A percentile compares a stretch with the other conserved stretches of the same genome.
Evolutionary conservation across 2,797 vertebrate genomes (phyloP).

Genomic region (Trematomus bernacchii): DNA sequence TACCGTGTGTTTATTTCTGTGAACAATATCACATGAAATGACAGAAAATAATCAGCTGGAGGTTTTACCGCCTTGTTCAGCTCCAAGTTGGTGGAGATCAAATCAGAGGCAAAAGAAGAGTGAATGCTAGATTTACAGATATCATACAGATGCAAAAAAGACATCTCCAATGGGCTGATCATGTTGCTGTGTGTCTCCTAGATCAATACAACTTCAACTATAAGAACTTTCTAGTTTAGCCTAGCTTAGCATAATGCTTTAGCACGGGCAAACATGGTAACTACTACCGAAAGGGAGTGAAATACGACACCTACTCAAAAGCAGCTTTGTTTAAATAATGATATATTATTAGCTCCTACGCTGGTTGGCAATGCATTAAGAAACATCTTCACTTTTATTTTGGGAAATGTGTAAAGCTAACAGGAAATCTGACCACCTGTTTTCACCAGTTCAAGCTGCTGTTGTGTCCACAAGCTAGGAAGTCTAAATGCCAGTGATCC

Average conservation of each 20-base stretch:
- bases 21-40: background rate
- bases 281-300: no score
- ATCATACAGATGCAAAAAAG: background rate
- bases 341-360: no score
- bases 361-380: no score
- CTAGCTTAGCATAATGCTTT: background rate
- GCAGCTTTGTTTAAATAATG: no score
- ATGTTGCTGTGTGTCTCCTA: background rate
- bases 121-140: background rate
- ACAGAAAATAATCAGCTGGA: background rate
- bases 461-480: background rate
- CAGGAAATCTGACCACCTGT: no score
- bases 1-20: background rate
- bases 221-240: background rate
- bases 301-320: no score
- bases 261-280: no score
- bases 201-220: background rate
- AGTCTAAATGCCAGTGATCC: no score
- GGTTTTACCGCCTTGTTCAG: background rate
- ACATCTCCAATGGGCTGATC: background rate
- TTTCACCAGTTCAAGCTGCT: background rate
- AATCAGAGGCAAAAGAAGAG: background rate
- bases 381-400: no score
- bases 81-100: conserved; percentile 5
- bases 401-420: no score